Conservation (phyloP, 2,797 vertebrate species). For the Siniperca obscura region DNA sequence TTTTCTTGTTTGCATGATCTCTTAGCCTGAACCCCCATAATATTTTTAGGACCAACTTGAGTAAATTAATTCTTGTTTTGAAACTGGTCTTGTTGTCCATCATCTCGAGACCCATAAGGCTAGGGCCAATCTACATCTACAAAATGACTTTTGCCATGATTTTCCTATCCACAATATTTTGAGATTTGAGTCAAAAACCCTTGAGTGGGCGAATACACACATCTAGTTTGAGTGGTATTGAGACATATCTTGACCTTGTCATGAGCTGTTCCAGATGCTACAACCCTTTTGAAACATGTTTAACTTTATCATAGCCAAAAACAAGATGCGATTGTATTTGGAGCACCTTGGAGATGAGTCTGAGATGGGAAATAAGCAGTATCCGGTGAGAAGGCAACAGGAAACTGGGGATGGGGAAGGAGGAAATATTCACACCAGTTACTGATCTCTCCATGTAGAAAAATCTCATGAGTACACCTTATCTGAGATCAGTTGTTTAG, state of each 20-base stretch:
- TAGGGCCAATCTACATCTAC: background rate
- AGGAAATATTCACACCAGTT: slow-evolving; percentile 2
- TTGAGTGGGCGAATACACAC: background rate
- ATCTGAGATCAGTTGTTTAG: slow-evolving; percentile 8
- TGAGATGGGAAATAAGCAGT: slow-evolving; percentile 1
- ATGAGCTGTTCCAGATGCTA: slow-evolving; percentile 16
- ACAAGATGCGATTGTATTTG: slow-evolving; percentile 15
- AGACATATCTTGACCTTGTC: slow-evolving; percentile 4
- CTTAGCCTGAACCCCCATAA: background rate
- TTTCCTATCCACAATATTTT: background rate
- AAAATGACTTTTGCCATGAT: background rate
- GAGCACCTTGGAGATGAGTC: background rate
- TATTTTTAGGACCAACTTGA: background rate
- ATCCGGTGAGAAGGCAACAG: slow-evolving; percentile 6
- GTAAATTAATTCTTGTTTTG: background rate
- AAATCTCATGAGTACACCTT: background rate
- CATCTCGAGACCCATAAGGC: background rate
- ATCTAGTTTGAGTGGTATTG: background rate
- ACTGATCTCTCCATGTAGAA: background rate
- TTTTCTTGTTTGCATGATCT: background rate
- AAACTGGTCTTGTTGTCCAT: background rate
- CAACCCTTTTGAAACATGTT: background rate
- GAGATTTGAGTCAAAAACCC: slow-evolving; percentile 3
- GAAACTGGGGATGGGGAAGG: background rate
- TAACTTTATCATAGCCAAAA: background rate